Conservation (phyloP, 2,113 vertebrate species). For the Ictalurus furcatus region DNA sequence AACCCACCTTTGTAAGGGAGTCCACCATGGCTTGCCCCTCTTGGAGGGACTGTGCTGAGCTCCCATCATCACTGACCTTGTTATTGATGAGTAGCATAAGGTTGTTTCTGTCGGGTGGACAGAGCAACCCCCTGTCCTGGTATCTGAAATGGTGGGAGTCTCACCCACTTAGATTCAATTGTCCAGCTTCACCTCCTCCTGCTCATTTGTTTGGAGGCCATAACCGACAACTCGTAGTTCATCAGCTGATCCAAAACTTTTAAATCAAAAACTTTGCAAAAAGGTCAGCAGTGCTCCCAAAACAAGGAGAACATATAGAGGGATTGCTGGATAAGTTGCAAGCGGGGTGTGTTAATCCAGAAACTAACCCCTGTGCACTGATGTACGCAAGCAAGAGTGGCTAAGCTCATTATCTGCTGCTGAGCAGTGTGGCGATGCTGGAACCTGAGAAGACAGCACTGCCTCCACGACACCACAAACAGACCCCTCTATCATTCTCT, state of each 20-base stretch:
- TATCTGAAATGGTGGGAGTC: constrained; percentile 51
- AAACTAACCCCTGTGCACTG: constrained; percentile 72
- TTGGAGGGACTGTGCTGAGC: constrained; percentile 55
- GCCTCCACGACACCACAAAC: constrained; percentile 52
- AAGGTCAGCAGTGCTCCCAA: neutral
- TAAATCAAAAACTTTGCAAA: constrained; percentile 6
- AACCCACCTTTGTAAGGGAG: constrained; percentile 72
- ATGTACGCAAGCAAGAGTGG: constrained; percentile 61
- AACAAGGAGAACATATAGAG: constrained; percentile 22
- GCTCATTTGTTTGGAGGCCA: constrained; percentile 18
- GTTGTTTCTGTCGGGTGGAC: constrained; percentile 52
- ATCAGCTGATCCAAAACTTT: neutral
- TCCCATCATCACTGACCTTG: constrained; percentile 70
- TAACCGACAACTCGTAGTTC: neutral
- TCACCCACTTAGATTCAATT: constrained; percentile 55
- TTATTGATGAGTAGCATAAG: constrained; percentile 74
- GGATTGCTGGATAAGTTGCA: constrained; percentile 58
- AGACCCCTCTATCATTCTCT: constrained; percentile 36
- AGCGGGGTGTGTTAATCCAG: constrained; percentile 70
- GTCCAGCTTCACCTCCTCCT: constrained; percentile 31
- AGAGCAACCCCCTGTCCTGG: constrained; percentile 57
- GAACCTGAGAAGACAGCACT: constrained; percentile 61
- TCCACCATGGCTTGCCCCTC: constrained; percentile 70
- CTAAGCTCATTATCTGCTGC: constrained; percentile 75
- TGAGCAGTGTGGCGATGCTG: constrained; percentile 52